These are phyloP conservation scores for Pelochelys cantorii DNA, from an alignment of 2,797 vertebrate genomes.

Conservation along the genomic window DNA sequence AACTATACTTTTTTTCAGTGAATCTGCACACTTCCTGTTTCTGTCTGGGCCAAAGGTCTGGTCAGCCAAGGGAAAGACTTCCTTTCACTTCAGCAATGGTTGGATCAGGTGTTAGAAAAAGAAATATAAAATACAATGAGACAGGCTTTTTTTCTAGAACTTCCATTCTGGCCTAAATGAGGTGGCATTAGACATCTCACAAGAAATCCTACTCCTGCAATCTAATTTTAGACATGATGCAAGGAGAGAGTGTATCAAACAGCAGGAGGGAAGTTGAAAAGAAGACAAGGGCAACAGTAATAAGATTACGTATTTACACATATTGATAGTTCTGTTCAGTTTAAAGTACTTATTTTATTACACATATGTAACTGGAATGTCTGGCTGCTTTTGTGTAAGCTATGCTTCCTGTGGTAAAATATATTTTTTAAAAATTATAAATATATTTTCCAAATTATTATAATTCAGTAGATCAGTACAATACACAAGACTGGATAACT, in stretches of 20 bases:
- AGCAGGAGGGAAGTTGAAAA: constrained; percentile 35
- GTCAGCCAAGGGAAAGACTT: constrained; percentile 41
- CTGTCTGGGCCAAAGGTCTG: not conserved
- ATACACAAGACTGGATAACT: not conserved
- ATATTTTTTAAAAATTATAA: not conserved
- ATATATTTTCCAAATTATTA: not conserved
- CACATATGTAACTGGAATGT: too few species aligned
- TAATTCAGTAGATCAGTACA: not conserved
- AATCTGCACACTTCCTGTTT: constrained; percentile 48
- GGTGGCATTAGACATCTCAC: constrained; percentile 45
- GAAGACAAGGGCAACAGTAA: constrained; percentile 53
- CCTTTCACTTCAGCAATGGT: constrained; percentile 25
- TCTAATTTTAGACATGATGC: constrained; percentile 67
- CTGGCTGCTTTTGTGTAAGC: not conserved
- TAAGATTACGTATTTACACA: not conserved
- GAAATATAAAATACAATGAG: constrained; percentile 21
- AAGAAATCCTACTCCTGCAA: constrained; percentile 55
- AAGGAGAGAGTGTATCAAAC: constrained; percentile 44
- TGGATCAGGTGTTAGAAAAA: not conserved
- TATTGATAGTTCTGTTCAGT: not conserved
- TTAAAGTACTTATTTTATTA: not conserved
- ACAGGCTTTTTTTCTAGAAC: constrained; percentile 59
- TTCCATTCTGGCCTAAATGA: constrained; percentile 16
- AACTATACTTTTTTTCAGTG: constrained; percentile 46
- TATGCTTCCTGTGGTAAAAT: not conserved